Conservation (phyloP, 2,888 invertebrate genomes). For the Marasmarcha lunaedactyla region DNA sequence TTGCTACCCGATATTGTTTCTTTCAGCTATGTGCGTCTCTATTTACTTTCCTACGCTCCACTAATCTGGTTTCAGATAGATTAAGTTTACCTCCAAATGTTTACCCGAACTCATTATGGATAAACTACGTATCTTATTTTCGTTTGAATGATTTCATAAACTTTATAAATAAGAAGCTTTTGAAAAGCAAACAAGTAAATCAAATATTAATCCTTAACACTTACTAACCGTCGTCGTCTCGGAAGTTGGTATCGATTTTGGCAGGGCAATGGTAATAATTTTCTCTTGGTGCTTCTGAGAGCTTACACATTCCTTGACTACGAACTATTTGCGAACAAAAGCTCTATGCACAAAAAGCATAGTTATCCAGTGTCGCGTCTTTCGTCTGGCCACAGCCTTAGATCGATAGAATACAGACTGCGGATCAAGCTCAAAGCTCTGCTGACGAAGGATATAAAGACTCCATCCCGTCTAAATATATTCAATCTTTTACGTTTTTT, state of each 20-base stretch:
- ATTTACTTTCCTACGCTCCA: constrained; percentile 18
- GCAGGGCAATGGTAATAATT: background rate
- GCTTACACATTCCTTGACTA: constrained; percentile 14
- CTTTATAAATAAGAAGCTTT: too few species aligned
- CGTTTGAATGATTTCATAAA: too few species aligned
- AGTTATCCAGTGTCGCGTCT: constrained; percentile 51
- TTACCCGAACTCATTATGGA: too few species aligned
- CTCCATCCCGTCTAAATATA: constrained; percentile 3
- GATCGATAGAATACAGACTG: constrained; percentile 44
- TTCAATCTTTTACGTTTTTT: too few species aligned
- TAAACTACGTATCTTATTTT: too few species aligned
- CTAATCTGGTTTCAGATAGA: too few species aligned
- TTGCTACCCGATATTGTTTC: constrained; percentile 24
- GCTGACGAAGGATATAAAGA: constrained; percentile 19
- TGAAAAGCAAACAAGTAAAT: too few species aligned
- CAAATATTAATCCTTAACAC: too few species aligned
- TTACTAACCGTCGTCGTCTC: background rate
- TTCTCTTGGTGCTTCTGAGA: background rate
- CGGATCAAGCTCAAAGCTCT: constrained; percentile 27
- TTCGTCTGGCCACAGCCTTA: constrained; percentile 25
- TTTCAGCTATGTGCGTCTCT: too few species aligned
- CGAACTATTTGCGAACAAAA: constrained; percentile 22
- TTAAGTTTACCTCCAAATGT: too few species aligned
- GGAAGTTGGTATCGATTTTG: constrained; percentile 1
- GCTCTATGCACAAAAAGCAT: constrained; percentile 38